A percentile compares a stretch with the other conserved stretches of the same genome.
phyloP scores from a whole-genome alignment of 2,113 vertebrate genomes.

The Spilogale gracilis region DNA sequence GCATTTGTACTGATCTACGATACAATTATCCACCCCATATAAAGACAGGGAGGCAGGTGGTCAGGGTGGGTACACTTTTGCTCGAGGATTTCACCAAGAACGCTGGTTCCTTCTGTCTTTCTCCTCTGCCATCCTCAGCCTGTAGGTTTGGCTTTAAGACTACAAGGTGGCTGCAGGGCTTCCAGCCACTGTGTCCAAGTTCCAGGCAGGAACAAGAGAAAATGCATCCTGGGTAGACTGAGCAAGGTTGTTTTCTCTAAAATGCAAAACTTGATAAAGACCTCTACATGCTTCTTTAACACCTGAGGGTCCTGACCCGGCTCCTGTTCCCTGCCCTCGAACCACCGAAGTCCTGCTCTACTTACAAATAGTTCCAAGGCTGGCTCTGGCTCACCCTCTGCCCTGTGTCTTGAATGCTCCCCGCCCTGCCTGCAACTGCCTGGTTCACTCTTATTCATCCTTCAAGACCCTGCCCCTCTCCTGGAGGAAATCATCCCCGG shows the following conservation, averaged over 20 bases:
- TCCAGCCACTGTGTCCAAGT: neutral
- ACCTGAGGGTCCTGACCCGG: neutral
- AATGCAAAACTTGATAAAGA: neutral
- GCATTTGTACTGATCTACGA: neutral
- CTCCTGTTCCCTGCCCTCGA: neutral
- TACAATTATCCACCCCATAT: neutral
- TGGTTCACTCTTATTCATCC: neutral
- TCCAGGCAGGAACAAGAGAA: neutral
- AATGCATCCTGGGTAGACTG: neutral
- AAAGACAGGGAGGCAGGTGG: neutral
- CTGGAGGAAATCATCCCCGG: neutral
- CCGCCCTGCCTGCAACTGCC: neutral
- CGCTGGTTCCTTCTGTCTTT: neutral
- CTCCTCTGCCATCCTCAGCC: neutral
- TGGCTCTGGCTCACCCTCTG: accelerated
- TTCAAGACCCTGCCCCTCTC: neutral
- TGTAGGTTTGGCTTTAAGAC: neutral
- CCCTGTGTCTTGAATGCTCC: neutral
- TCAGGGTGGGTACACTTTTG: no score
- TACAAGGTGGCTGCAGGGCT: neutral
- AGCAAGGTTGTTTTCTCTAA: neutral
- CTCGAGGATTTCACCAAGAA: neutral
- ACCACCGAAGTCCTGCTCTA: neutral
- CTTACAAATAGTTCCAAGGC: neutral
- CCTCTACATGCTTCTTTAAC: neutral